Evolutionary conservation across 35 echinoderm and acorn worm species (phyloP).

Genomic region (Lytechinus variegatus): DNA sequence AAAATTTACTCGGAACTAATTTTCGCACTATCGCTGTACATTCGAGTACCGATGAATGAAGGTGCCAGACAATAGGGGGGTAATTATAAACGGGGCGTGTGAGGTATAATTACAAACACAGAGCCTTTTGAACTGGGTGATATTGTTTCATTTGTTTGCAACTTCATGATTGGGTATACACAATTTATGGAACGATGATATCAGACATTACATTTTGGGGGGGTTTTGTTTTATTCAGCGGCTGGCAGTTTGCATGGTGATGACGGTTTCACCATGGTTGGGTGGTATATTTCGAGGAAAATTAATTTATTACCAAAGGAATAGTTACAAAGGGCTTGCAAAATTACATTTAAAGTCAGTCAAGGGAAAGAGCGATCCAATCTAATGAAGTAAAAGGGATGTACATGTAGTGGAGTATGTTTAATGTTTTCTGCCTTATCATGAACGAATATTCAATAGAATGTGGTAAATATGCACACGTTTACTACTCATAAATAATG

Average conservation of each 20-base stretch:
- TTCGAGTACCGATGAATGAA: background rate
- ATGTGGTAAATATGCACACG: no score
- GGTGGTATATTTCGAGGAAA: no score
- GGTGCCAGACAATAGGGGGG: background rate
- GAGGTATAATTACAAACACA: background rate
- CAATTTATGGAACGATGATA: background rate
- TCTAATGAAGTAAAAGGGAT: no score
- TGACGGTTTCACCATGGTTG: background rate
- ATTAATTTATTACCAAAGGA: no score
- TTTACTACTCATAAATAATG: no score
- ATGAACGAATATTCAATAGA: no score
- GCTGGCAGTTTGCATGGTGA: background rate
- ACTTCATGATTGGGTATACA: background rate
- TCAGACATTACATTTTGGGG: background rate
- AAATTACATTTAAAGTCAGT: no score
- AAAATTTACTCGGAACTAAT: background rate
- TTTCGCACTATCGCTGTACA: background rate
- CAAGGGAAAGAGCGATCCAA: no score
- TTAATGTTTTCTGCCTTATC: no score
- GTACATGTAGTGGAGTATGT: no score
- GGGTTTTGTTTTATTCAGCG: background rate
- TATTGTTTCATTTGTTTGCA: background rate
- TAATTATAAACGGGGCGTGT: background rate
- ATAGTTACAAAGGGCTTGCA: no score
- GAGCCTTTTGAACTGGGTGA: background rate